phyloP scores from a whole-genome alignment of 2,888 invertebrate species.

The Sthenelais limicola region DNA sequence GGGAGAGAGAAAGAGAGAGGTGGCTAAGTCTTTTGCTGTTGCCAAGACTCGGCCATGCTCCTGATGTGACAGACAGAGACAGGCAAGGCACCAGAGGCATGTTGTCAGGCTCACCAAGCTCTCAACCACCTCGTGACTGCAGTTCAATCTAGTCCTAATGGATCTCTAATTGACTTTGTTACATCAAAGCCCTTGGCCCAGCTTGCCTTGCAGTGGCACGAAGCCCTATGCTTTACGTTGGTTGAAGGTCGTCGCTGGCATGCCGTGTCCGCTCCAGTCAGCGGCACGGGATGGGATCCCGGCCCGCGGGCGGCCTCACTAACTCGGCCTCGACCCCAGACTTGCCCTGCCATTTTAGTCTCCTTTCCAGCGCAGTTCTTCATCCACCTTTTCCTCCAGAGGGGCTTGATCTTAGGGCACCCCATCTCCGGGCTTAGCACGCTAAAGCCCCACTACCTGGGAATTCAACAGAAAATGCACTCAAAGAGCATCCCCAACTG shows the following conservation, averaged over 20 bases:
- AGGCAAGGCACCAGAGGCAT: too few relatives aligned
- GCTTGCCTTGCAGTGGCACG: neutral
- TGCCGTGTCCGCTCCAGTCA: neutral
- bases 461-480: neutral
- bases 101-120: too few relatives aligned
- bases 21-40: too few relatives aligned
- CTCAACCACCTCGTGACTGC: too few relatives aligned
- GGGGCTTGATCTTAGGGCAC: neutral
- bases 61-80: too few relatives aligned
- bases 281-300: neutral
- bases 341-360: constrained; percentile 28
- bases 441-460: neutral
- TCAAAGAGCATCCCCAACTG: constrained; percentile 2
- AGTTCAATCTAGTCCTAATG: constrained; percentile 13
- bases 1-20: too few relatives aligned
- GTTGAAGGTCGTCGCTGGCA: neutral
- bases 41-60: too few relatives aligned
- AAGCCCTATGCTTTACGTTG: neutral
- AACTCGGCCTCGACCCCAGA: constrained; percentile 23
- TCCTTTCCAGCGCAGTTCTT: neutral
- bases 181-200: constrained; percentile 30
- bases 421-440: too few relatives aligned
- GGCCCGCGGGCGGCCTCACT: neutral
- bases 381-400: neutral
- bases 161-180: constrained; percentile 36